phyloP scores from a whole-genome alignment of 2,888 invertebrate species.

The Lasioglossum calceatum region DNA sequence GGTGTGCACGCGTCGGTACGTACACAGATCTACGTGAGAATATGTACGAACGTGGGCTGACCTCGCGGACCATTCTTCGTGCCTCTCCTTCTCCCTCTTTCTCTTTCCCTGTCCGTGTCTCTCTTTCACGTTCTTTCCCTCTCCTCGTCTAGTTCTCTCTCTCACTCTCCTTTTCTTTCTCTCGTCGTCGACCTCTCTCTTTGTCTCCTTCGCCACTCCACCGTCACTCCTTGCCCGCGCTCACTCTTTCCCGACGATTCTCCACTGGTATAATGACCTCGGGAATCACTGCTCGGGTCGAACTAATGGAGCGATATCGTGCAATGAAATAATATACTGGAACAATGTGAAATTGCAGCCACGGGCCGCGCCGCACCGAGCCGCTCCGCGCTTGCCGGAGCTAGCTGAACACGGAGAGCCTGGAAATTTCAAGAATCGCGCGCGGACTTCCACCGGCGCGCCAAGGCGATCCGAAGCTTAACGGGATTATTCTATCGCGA shows the following conservation, averaged over 20 bases:
- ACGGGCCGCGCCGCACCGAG: conserved; percentile 19
- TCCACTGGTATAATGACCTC: conserved; percentile 56
- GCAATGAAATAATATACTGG: conserved; percentile 64
- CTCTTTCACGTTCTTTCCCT: conserved; percentile 23
- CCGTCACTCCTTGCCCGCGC: conserved; percentile 31
- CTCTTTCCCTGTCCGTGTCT: not conserved
- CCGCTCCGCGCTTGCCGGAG: conserved; percentile 8
- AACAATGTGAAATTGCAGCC: conserved; percentile 58
- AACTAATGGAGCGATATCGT: conserved; percentile 66
- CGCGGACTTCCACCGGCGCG: not conserved
- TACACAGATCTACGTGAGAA: conserved; percentile 64
- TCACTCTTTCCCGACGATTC: conserved; percentile 60
- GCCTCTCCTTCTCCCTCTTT: conserved; percentile 48
- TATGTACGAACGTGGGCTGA: conserved; percentile 68
- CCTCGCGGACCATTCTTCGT: conserved; percentile 68
- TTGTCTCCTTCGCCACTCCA: conserved; percentile 22
- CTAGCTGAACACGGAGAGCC: not conserved
- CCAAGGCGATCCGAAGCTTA: conserved; percentile 16
- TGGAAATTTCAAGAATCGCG: conserved; percentile 41
- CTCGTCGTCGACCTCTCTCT: conserved; percentile 13
- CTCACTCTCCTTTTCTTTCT: conserved; percentile 28
- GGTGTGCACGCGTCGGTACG: conserved; percentile 60
- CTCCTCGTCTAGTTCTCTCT: conserved; percentile 13
- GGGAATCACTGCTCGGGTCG: conserved; percentile 61
- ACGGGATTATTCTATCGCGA: conserved; percentile 24